phyloP scores from a whole-genome alignment of 2,113 vertebrate species.

The Oenanthe oenanthe region DNA sequence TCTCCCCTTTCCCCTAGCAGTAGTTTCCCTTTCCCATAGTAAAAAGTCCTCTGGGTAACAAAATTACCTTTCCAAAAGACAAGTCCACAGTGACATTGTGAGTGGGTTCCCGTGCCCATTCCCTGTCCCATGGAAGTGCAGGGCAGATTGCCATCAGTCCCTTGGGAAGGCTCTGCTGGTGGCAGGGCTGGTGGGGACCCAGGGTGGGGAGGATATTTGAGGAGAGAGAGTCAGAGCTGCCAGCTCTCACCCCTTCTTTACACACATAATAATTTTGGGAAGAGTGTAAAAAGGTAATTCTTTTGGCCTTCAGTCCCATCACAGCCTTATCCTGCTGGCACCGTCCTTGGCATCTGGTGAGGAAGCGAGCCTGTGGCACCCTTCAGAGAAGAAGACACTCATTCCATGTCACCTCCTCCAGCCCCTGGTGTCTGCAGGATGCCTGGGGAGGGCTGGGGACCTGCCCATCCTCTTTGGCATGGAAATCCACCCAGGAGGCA shows the following conservation, averaged over 20 bases:
- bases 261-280: neutral
- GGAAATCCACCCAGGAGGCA: neutral
- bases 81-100: fast-evolving
- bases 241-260: neutral
- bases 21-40: neutral
- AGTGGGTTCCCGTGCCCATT: fast-evolving
- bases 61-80: neutral
- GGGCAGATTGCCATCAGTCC: neutral
- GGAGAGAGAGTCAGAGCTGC: neutral
- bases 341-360: neutral
- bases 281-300: neutral
- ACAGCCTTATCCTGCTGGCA: neutral
- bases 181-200: neutral
- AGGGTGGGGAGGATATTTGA: neutral
- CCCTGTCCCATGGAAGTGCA: neutral
- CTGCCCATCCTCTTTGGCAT: neutral
- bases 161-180: neutral
- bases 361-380: neutral
- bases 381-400: neutral
- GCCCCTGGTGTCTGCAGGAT: neutral
- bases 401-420: neutral
- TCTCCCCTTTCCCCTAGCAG: neutral
- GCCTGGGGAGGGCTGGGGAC: neutral
- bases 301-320: neutral
- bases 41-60: neutral